A percentile compares a stretch with the other conserved stretches of the same genome.
Conservation (phyloP, 2,113 vertebrate genomes). For the Ciconia boyciana region DNA sequence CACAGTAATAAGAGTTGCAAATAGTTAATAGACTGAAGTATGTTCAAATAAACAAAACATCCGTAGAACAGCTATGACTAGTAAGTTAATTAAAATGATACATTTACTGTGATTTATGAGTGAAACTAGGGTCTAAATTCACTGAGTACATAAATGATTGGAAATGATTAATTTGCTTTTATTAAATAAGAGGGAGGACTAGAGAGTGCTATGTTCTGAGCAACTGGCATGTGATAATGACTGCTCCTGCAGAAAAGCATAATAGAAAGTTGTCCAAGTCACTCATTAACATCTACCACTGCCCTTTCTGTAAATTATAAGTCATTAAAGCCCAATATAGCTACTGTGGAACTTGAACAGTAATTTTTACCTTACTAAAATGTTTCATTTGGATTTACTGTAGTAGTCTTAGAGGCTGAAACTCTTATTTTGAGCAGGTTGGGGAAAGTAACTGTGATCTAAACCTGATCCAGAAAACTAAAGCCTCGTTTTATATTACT, state of each 20-base stretch:
- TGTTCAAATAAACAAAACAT: neutral
- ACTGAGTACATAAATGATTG: neutral
- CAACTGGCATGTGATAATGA: conserved; percentile 9
- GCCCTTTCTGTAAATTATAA: conserved; percentile 14
- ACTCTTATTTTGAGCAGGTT: neutral
- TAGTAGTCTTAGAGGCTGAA: neutral
- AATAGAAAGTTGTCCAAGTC: conserved; percentile 6
- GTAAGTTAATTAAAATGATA: conserved; percentile 14
- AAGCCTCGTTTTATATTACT: neutral
- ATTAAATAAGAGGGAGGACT: conserved; percentile 15
- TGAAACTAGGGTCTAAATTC: conserved; percentile 3
- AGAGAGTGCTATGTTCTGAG: neutral
- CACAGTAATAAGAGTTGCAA: neutral
- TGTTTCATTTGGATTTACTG: neutral
- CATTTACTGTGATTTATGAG: neutral
- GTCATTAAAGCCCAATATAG: conserved; percentile 10
- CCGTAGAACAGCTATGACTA: neutral
- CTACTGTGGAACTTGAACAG: neutral
- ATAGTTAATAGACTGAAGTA: neutral
- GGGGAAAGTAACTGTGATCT: neutral
- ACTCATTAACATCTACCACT: neutral
- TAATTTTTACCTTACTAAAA: neutral
- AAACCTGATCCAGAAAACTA: neutral
- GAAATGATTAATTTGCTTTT: conserved; percentile 30
- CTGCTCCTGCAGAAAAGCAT: neutral